Percentiles rank a stretch among this genome's conserved stretches.
Conservation (phyloP, 2,113 vertebrate genomes). For the Erythrolamprus reginae region DNA sequence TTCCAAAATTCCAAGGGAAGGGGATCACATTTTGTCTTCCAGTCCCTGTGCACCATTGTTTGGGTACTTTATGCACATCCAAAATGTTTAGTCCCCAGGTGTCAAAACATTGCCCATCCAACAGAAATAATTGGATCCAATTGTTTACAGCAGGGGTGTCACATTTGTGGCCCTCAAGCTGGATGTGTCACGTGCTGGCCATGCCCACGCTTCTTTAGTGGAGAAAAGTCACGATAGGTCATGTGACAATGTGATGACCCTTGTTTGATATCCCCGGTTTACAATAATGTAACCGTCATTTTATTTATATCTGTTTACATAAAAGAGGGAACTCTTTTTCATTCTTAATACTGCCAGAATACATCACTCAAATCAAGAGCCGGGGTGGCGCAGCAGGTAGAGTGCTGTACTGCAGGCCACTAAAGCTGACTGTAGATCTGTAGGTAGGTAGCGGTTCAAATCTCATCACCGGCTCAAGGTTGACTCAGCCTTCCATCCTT, state of each 20-base stretch:
- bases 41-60: not conserved
- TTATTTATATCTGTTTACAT: not conserved
- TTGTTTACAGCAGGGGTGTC: not conserved
- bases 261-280: not conserved
- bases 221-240: too few relatives aligned
- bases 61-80: not conserved
- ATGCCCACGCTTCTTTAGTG: too few relatives aligned
- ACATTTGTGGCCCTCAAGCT: too few relatives aligned
- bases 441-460: too few relatives aligned
- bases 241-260: too few relatives aligned
- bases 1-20: not conserved
- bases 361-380: not conserved
- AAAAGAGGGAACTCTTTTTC: not conserved
- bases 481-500: too few relatives aligned
- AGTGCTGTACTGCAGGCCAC: too few relatives aligned
- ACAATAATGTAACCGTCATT: not conserved
- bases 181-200: too few relatives aligned
- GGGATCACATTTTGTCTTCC: not conserved
- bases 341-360: not conserved
- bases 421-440: too few relatives aligned
- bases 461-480: too few relatives aligned
- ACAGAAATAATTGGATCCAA: not conserved
- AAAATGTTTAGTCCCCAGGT: not conserved
- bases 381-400: too few relatives aligned
- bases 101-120: not conserved